Percentiles rank a stretch among this genome's conserved stretches.
Conservation (phyloP, 2,888 invertebrate species). For the Philereme transversata region DNA sequence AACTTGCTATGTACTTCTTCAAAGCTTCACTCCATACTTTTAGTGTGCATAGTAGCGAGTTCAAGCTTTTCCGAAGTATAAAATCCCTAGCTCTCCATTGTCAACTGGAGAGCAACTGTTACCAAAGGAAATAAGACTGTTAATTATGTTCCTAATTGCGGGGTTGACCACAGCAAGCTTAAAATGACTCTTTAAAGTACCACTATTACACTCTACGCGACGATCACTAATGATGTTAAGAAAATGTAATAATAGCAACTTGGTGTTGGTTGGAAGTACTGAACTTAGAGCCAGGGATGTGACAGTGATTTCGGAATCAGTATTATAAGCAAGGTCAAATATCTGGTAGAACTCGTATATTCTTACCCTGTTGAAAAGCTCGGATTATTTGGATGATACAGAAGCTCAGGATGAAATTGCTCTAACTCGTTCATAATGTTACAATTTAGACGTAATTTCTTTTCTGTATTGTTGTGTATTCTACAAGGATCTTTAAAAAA, state of each 20-base stretch:
- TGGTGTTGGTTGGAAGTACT: constrained; percentile 19
- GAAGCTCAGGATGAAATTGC: no score
- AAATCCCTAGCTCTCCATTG: constrained; percentile 1
- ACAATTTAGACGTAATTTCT: no score
- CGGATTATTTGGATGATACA: no score
- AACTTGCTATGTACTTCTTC: no score
- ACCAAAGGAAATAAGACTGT: constrained; percentile 1
- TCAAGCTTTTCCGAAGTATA: background rate
- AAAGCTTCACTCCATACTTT: background rate
- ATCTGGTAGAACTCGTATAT: background rate
- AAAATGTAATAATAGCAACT: constrained; percentile 52
- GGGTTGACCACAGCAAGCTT: constrained; percentile 24
- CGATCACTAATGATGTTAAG: constrained; percentile 55
- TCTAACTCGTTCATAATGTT: no score
- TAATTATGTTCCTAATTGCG: constrained; percentile 13
- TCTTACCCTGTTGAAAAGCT: no score
- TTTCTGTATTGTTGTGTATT: no score
- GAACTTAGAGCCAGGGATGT: constrained; percentile 31
- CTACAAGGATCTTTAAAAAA: no score
- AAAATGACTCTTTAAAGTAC: constrained; percentile 39
- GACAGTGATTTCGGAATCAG: background rate
- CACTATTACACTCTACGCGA: constrained; percentile 42
- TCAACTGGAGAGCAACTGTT: constrained; percentile 3
- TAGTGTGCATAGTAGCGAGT: background rate
- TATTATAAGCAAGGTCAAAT: background rate